These are phyloP conservation scores for Slavum lentiscoides DNA, from an alignment of 2,888 invertebrate species.

Conservation along the genomic window DNA sequence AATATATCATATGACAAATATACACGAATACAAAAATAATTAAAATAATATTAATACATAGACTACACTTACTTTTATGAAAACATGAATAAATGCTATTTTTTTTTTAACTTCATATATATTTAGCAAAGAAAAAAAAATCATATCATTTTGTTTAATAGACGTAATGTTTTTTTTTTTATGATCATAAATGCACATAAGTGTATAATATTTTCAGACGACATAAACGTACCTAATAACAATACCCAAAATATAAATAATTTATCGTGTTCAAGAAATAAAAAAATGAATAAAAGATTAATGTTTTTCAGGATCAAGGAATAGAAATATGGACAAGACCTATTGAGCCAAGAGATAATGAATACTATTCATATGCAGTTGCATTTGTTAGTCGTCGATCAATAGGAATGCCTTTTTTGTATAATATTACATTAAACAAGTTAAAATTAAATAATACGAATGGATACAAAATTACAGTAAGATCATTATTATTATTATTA, in stretches of 20 bases:
- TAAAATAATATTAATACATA: not conserved
- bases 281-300: no score
- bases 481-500: constrained; percentile 41
- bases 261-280: no score
- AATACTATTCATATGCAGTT: constrained; percentile 64
- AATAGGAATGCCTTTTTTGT: constrained; percentile 61
- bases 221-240: no score
- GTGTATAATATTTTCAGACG: no score
- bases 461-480: constrained; percentile 60
- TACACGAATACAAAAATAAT: not conserved
- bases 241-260: no score
- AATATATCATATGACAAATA: constrained; percentile 1
- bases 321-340: constrained; percentile 67
- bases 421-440: constrained; percentile 59
- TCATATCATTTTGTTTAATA: no score
- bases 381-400: constrained; percentile 64
- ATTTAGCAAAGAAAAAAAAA: no score
- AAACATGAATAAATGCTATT: not conserved
- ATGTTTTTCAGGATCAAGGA: constrained; percentile 55
- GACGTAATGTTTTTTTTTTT: no score
- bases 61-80: not conserved
- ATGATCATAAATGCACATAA: no score
- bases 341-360: constrained; percentile 62
- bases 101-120: not conserved
- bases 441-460: constrained; percentile 59